phyloP scores from a whole-genome alignment of 2,113 vertebrate species.

The Semnopithecus entellus region DNA sequence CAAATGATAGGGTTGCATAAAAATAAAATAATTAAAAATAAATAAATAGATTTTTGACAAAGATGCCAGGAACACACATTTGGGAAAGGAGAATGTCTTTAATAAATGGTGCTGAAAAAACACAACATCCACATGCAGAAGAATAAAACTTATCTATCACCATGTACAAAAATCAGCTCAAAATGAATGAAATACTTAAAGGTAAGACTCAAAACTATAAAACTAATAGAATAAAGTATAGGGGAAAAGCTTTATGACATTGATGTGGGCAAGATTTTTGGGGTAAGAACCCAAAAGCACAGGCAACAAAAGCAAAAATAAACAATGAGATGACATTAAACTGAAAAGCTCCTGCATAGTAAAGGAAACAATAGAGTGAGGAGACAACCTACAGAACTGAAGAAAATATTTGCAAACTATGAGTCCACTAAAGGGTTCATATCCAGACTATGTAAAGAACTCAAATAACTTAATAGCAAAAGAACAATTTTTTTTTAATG shows the following conservation, averaged over 20 bases:
- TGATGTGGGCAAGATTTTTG: background rate
- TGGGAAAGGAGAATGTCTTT: background rate
- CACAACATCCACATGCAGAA: background rate
- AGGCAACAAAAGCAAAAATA: background rate
- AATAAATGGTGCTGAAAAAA: background rate
- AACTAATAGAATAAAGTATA: background rate
- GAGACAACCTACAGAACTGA: background rate
- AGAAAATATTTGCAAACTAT: background rate
- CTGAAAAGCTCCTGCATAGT: background rate
- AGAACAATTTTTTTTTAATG: background rate
- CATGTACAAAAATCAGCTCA: background rate
- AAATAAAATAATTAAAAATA: slow-evolving; percentile 3
- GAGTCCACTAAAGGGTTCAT: background rate
- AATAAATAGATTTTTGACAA: background rate
- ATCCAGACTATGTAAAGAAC: background rate
- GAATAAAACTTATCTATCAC: background rate
- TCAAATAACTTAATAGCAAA: background rate
- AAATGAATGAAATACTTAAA: background rate
- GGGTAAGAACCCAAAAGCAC: background rate
- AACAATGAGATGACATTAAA: background rate
- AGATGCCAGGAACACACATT: background rate
- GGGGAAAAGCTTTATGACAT: background rate
- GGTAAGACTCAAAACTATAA: background rate
- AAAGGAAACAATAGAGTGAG: background rate
- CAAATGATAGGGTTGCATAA: background rate